Percentiles rank a stretch among this genome's conserved stretches.
phyloP scores from a whole-genome alignment of 2,888 invertebrate species.

The Erebia epiphron region DNA sequence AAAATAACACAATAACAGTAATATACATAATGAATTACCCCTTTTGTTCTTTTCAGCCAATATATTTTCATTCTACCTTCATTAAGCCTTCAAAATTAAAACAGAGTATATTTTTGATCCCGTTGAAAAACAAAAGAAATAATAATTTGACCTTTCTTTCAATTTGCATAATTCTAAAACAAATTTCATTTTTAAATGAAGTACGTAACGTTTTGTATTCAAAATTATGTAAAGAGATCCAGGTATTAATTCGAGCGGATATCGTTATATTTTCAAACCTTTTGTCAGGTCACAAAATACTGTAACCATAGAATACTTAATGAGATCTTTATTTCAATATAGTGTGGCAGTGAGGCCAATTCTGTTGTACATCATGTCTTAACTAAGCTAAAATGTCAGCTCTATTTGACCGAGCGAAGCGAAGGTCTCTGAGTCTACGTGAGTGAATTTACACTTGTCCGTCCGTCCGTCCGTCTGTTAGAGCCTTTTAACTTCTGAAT shows the following conservation, averaged over 20 bases:
- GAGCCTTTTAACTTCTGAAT: no score
- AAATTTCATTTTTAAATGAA: slow-evolving; percentile 39
- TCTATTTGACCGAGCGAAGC: no score
- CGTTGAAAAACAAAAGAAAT: slow-evolving; percentile 18
- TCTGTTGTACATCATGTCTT: no score
- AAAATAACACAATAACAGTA: neutral
- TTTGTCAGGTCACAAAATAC: neutral
- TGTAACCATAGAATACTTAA: no score
- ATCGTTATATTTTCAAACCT: neutral
- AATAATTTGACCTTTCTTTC: slow-evolving; percentile 37
- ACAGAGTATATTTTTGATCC: slow-evolving; percentile 26
- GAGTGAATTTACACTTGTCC: no score
- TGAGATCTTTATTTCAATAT: no score
- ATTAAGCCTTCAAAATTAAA: slow-evolving; percentile 29
- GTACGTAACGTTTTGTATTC: slow-evolving; percentile 28
- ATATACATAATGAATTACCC: slow-evolving; percentile 5
- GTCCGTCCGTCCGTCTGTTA: no score
- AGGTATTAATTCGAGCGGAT: slow-evolving; percentile 9
- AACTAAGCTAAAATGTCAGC: no score
- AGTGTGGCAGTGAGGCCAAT: no score
- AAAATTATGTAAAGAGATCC: slow-evolving; percentile 35
- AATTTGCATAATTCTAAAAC: slow-evolving; percentile 42
- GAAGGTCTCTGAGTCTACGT: no score
- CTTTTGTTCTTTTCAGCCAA: slow-evolving; percentile 11
- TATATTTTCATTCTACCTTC: slow-evolving; percentile 26